Evolutionary conservation across 2,888 invertebrate species (phyloP).

Genomic region (Rosalia funebris): DNA sequence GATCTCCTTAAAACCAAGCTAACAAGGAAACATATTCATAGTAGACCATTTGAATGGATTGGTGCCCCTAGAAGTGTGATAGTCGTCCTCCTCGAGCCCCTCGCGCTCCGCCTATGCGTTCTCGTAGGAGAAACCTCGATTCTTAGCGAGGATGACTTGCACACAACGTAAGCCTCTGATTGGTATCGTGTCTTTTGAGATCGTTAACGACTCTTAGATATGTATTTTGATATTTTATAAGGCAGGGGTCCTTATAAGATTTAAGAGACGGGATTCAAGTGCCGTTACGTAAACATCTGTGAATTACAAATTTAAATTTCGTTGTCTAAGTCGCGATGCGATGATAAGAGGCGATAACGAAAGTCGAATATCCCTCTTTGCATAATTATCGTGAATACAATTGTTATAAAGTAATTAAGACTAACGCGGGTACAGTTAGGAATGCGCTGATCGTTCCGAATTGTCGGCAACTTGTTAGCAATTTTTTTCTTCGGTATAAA

Average conservation of each 20-base stretch:
- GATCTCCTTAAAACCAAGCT: no score
- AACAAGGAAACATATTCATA: no score
- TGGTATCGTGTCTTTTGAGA: slow-evolving; percentile 47
- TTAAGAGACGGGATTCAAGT: slow-evolving; percentile 26
- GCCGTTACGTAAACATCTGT: slow-evolving; percentile 38
- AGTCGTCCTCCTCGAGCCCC: neutral
- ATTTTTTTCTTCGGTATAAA: neutral
- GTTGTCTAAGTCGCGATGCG: slow-evolving; percentile 23
- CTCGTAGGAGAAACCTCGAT: slow-evolving; percentile 7
- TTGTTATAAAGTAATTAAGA: slow-evolving; percentile 29
- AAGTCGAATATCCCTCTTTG: slow-evolving; percentile 25
- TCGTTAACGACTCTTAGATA: slow-evolving; percentile 49
- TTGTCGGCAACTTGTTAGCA: neutral
- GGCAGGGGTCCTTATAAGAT: slow-evolving; percentile 37
- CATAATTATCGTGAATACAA: slow-evolving; percentile 33
- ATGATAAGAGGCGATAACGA: slow-evolving; percentile 28
- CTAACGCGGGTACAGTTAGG: slow-evolving; percentile 24
- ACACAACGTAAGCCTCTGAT: slow-evolving; percentile 41
- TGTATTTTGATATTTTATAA: slow-evolving; percentile 49
- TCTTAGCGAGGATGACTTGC: slow-evolving; percentile 44
- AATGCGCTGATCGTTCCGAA: slow-evolving; percentile 6
- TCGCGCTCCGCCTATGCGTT: slow-evolving; percentile 3
- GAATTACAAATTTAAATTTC: slow-evolving; percentile 37
- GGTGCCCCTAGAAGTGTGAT: neutral
- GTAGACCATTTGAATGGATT: no score